phyloP scores from a whole-genome alignment of 1,140 invertebrate species.

The Homarus americanus region DNA sequence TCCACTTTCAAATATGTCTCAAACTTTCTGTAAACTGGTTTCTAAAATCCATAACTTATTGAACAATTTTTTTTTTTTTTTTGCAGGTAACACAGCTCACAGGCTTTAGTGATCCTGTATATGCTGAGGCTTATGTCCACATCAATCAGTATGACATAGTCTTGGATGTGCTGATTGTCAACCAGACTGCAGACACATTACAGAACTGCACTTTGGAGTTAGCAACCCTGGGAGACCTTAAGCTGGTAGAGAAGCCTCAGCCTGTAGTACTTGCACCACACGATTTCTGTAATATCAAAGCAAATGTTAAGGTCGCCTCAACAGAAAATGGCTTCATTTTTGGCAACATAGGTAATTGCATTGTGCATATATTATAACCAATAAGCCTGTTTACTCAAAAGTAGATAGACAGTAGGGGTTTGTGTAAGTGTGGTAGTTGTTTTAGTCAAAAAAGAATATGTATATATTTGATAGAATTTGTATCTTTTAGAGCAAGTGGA shows the following conservation, averaged over 20 bases:
- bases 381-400: no score
- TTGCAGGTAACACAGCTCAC: slow-evolving; percentile 95
- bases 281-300: slow-evolving; percentile 99
- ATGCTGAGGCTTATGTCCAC: slow-evolving; percentile 99
- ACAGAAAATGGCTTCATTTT: slow-evolving; percentile 99
- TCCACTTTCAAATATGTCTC: no score
- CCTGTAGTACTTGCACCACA: slow-evolving; percentile 96
- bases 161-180: slow-evolving; percentile 97
- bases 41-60: no score
- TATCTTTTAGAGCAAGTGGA: no score
- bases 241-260: slow-evolving; percentile 97
- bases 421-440: no score
- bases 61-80: slow-evolving; percentile 45
- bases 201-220: slow-evolving; percentile 99
- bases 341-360: slow-evolving; percentile 89
- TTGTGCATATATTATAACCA: no score
- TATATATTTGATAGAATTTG: no score
- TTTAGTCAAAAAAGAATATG: no score
- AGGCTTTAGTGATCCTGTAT: slow-evolving; percentile 99
- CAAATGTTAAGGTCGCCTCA: slow-evolving; percentile 95
- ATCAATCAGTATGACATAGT: slow-evolving; percentile 99
- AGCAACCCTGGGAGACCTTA: slow-evolving; percentile 97
- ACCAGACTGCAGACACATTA: slow-evolving; percentile 97
- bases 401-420: no score
- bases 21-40: no score